phyloP scores from a whole-genome alignment of 2,797 vertebrate genomes.

The Brachyrhaphis roseni region DNA sequence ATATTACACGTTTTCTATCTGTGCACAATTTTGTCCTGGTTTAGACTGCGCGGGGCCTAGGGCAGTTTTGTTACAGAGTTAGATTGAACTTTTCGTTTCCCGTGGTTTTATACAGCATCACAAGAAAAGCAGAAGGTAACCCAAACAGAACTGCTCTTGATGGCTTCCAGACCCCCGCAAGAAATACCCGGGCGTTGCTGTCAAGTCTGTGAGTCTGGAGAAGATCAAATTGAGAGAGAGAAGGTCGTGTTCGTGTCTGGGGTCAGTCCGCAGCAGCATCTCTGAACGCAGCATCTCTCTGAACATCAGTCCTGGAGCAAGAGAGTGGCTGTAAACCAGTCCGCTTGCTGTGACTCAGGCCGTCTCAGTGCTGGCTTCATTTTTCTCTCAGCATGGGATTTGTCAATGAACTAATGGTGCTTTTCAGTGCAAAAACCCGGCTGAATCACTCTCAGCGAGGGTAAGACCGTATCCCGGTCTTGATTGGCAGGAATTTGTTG shows the following conservation, averaged over 20 bases:
- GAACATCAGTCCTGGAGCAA: conserved; percentile 9
- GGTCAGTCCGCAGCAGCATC: conserved; percentile 28
- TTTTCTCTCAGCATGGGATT: conserved; percentile 9
- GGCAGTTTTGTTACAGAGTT: neutral
- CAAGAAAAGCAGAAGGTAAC: conserved; percentile 19
- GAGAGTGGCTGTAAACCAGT: conserved; percentile 17
- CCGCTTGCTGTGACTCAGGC: conserved; percentile 13
- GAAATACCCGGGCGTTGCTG: conserved; percentile 43
- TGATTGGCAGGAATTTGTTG: conserved; percentile 61
- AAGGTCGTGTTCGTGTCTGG: conserved; percentile 38
- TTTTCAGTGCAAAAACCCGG: conserved; percentile 14
- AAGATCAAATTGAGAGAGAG: conserved; percentile 39
- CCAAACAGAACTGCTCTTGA: conserved; percentile 28
- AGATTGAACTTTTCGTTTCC: neutral
- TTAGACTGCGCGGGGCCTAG: too few species aligned
- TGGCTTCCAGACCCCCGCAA: conserved; percentile 36
- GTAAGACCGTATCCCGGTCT: conserved; percentile 31
- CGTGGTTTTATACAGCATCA: neutral
- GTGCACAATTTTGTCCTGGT: neutral
- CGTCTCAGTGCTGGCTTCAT: conserved; percentile 17
- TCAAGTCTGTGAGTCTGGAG: conserved; percentile 52
- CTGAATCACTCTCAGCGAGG: conserved; percentile 21
- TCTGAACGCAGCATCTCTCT: conserved; percentile 2
- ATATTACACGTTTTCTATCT: neutral
- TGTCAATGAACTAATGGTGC: neutral